These are phyloP conservation scores for Ferrisia virgata DNA, from an alignment of 2,888 invertebrate genomes.

Conservation along the genomic window DNA sequence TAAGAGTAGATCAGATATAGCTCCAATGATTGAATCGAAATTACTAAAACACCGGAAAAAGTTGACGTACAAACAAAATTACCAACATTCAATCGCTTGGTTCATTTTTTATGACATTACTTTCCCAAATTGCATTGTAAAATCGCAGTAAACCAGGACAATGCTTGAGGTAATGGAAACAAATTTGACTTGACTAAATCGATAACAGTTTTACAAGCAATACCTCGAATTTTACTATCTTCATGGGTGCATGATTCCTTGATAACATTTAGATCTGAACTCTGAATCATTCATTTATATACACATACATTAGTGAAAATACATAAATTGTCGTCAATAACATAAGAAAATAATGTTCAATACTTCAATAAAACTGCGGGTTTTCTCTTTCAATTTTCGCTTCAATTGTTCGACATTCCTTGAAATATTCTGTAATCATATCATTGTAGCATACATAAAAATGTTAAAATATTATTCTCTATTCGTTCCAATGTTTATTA, in stretches of 20 bases:
- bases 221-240: not conserved
- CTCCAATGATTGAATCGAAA: not conserved
- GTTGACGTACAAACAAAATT: not conserved
- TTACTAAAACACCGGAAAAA: slow-evolving; percentile 26
- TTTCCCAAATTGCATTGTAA: not conserved
- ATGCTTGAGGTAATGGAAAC: not conserved
- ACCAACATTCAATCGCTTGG: not conserved
- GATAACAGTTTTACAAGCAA: slow-evolving; percentile 11
- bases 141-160: slow-evolving; percentile 23
- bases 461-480: no score
- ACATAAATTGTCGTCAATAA: not conserved
- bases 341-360: not conserved
- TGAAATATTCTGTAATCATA: not conserved
- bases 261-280: not conserved
- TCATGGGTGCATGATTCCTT: slow-evolving; percentile 12
- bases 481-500: no score
- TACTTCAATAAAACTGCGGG: not conserved
- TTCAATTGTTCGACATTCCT: not conserved
- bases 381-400: not conserved
- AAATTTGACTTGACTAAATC: not conserved
- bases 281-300: not conserved
- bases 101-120: not conserved
- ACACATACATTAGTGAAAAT: not conserved
- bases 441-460: no score
- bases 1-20: not conserved